Evolutionary conservation across 2,888 invertebrate genomes (phyloP), one percentile per base, ranked within the genome.

Genomic region (Dicroscelio sp.): DNA sequence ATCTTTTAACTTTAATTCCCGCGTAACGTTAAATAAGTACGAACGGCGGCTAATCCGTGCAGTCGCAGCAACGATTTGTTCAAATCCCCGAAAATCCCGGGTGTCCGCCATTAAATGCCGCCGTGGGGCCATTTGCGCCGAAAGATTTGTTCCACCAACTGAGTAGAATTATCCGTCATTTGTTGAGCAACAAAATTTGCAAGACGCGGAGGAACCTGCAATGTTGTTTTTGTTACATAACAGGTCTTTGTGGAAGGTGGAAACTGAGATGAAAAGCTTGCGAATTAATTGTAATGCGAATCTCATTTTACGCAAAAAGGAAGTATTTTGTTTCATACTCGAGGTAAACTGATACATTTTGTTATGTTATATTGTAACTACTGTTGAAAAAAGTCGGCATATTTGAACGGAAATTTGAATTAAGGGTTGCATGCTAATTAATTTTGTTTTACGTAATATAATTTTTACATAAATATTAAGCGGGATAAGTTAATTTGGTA

Each of bases 31-130:
- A 85, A 89, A 91, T 91, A 91, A 89, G 89, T 78, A 92, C 87
- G 80, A 73, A 83, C 48, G 52, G 55, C n/a, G n/a, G 65, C 60
- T 89, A 91, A 91, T 89, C 91, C 87, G 35, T 52, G 75, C 58
- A 65, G 84, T 89, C 75, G 84, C 80, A 43, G 67, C 71, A 86
- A 88, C 92, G 87, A 89, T 91, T 89, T 91, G 89, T 91, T 85
- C 85, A 91, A 91, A 91, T 91, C 91, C 91, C 65, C 69, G 10
- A 48, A 91, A 91, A 91, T 91, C 91, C 91, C 65, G 23, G 87
- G 67, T 76, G 83, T 91, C 91, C 86, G 83, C 79, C 38, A 52
- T 83, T 91, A 88, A 91, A 88, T 75, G 75, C 69, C 71, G 10
- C 73, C 85, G 8, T 35, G 88, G 84, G 88, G 86, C 84, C 75